Base-by-base conservation (phyloP, 2,888 invertebrate genomes). In the Andrena praecox region DNA sequence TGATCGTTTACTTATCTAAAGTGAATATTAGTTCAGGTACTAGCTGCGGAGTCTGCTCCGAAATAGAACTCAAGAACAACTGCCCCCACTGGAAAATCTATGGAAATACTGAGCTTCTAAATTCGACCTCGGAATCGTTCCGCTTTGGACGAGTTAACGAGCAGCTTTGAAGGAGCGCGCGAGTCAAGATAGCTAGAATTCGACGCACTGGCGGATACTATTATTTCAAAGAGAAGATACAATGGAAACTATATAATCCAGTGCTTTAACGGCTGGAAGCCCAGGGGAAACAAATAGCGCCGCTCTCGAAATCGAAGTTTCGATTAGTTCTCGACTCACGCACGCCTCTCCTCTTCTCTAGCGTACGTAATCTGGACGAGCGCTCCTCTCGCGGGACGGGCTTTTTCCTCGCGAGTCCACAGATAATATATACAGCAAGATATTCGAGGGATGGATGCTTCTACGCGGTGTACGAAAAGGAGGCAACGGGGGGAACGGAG, bases 401-500 rank as follows among this genome's bases (percentile, higher is more conserved):
- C 33, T 33, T 35, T 50, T 56, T 42, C 70, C 50, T 29, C 59
- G 80, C 64, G 80, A 59, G 29, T 33, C 75, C 71, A 75, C 80
- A 80, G 69, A 80, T 78, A 78, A 77, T 86, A 82, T 85, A 56
- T 87, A 85, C 85, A 86, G 48, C 75, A 77, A 62, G 70, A 68
- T 66, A 87, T 72, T 62, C 59, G 85, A 59, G 70, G 24, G 24
- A 20, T 54, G 8, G 54, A 69, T 74, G 68, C 66, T 73, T 77
- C 77, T 82, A 80, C 74, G 20, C 70, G 69, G 72, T 68, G 69
- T 73, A 82, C 77, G 77, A 74, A 52, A 24, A 27, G 12, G 50
- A 82, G 60, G 75, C 64, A 79, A 63, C 72, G 12, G 52, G 72
- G 50, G 50, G 78, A 64, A 63, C 42, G 82, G 68, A 71, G 64